These are phyloP conservation scores for Martes martes DNA, from an alignment of 2,113 vertebrate genomes.

Conservation along the genomic window DNA sequence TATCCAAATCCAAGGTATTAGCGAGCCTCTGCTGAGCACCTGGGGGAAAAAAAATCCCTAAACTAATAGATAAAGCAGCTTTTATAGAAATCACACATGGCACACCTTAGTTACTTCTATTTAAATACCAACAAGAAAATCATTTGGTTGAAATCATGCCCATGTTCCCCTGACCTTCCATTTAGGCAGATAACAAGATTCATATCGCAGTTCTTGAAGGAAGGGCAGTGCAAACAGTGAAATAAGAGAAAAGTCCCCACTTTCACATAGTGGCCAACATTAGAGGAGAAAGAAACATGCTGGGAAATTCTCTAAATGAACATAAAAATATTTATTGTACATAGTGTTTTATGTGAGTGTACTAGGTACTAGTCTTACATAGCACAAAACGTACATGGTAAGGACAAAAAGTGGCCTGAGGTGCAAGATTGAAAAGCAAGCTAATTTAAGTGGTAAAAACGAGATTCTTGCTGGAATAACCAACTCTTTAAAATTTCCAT, in stretches of 20 bases:
- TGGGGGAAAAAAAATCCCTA: neutral
- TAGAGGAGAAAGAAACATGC: neutral
- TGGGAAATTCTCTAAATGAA: neutral
- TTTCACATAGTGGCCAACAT: neutral
- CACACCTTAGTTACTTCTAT: neutral
- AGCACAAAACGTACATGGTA: neutral
- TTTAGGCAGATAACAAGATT: slow-evolving; percentile 3
- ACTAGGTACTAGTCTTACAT: neutral
- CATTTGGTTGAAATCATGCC: slow-evolving; percentile 25
- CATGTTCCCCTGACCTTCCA: neutral
- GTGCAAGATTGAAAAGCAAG: neutral
- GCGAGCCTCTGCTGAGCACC: neutral
- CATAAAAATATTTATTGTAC: neutral
- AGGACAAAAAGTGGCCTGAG: neutral
- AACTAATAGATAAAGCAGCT: neutral
- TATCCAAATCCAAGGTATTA: slow-evolving; percentile 20
- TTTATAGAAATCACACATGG: neutral
- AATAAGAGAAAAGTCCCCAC: neutral
- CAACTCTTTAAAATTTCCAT: neutral
- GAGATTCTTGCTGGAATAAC: neutral
- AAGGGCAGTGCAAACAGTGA: neutral
- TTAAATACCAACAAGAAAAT: slow-evolving; percentile 30
- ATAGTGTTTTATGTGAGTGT: neutral
- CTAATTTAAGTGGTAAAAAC: slow-evolving; percentile 20
- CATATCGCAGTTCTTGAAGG: neutral